Evolutionary conservation across 2,113 vertebrate species (phyloP).

Genomic region (Burhinus bistriatus): DNA sequence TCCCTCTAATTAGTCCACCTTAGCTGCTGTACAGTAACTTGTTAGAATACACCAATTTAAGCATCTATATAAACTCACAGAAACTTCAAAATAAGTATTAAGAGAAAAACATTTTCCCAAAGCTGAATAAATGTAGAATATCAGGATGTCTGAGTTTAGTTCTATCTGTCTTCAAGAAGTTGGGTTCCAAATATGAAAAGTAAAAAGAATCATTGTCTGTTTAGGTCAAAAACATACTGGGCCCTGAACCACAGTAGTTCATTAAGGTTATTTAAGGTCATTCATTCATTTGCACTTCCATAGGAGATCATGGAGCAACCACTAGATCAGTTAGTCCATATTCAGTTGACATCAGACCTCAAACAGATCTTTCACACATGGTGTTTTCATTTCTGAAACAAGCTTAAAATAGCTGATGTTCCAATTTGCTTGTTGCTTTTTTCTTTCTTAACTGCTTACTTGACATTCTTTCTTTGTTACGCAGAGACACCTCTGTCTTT

Average conservation of each 20-base stretch:
- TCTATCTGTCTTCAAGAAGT: background rate
- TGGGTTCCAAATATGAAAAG: background rate
- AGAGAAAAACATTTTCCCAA: background rate
- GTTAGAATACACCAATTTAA: background rate
- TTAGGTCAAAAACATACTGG: background rate
- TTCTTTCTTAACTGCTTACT: background rate
- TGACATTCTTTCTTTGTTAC: background rate
- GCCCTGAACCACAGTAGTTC: fast-evolving
- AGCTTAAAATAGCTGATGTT: background rate
- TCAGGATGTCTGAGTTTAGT: background rate
- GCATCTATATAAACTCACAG: background rate
- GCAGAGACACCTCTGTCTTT: background rate
- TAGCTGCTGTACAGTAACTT: background rate
- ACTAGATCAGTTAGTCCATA: background rate
- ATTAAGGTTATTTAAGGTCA: background rate
- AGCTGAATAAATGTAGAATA: background rate
- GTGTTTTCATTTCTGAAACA: background rate
- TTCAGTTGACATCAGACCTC: background rate
- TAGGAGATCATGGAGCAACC: background rate
- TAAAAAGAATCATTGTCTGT: background rate
- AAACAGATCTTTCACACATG: background rate
- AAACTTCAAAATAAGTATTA: background rate
- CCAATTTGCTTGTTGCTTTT: background rate
- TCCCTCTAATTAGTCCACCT: background rate
- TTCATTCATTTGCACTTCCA: background rate